Conservation (phyloP, 2,113 vertebrate species). For the Archocentrus centrarchus region DNA sequence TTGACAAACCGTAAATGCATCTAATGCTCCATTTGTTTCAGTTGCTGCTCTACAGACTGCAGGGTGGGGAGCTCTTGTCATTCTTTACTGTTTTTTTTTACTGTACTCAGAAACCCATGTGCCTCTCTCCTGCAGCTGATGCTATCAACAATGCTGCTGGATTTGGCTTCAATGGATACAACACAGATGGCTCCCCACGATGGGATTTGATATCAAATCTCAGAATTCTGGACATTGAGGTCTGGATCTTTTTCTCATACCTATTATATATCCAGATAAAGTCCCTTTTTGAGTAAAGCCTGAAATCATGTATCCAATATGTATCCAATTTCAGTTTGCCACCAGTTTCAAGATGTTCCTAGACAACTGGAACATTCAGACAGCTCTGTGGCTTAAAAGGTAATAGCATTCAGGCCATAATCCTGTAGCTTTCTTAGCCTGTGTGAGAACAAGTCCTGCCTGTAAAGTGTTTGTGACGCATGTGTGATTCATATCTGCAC, state of each 20-base stretch:
- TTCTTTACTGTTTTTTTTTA: neutral
- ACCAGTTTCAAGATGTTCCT: slow-evolving; percentile 99
- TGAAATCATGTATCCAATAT: slow-evolving; percentile 10
- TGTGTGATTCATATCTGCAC: neutral
- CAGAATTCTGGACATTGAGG: slow-evolving; percentile 96
- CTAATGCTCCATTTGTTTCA: slow-evolving; percentile 29
- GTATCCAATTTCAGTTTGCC: slow-evolving; percentile 85
- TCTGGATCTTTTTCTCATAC: slow-evolving; percentile 50
- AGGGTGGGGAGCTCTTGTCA: neutral
- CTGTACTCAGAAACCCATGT: slow-evolving; percentile 18
- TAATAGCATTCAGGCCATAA: slow-evolving; percentile 60
- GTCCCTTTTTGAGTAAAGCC: neutral
- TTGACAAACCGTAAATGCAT: neutral
- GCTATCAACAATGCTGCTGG: slow-evolving; percentile 99
- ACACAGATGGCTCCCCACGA: slow-evolving; percentile 86
- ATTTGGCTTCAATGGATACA: slow-evolving; percentile 96
- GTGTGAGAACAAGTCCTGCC: neutral
- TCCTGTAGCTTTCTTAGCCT: neutral
- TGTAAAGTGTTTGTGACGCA: neutral
- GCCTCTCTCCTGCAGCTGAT: slow-evolving; percentile 84
- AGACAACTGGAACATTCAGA: slow-evolving; percentile 99
- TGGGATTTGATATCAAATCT: slow-evolving; percentile 97
- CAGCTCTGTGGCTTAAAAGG: slow-evolving; percentile 98
- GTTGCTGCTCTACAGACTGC: neutral
- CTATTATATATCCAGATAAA: neutral